Evolutionary conservation across 35 echinoderm and acorn worm species (phyloP).

Genomic region (Ophiothrix spiculata): DNA sequence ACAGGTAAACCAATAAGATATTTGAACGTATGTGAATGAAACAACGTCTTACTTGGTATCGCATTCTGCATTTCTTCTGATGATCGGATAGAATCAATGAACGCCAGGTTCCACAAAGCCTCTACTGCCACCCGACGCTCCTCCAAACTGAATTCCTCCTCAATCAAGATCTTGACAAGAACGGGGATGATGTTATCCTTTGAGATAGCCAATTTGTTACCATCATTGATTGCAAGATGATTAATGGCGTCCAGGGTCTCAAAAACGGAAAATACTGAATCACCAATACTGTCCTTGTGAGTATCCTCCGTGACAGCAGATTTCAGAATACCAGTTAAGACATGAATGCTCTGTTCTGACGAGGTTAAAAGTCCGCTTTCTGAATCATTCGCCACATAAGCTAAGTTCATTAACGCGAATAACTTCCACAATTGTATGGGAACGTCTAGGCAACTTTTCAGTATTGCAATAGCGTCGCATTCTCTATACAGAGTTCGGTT

Average conservation of each 20-base stretch:
- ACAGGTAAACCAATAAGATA: no score
- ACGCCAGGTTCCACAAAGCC: background rate
- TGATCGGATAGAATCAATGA: background rate
- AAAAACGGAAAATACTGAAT: background rate
- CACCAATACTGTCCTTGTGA: background rate
- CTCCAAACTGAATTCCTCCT: background rate
- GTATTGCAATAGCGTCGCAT: background rate
- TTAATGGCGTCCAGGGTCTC: background rate
- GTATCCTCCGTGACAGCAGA: background rate
- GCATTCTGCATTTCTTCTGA: background rate
- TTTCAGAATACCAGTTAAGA: background rate
- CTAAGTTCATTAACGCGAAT: background rate
- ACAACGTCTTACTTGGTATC: background rate
- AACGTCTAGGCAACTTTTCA: background rate
- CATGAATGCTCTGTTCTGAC: background rate
- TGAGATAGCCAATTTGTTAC: background rate
- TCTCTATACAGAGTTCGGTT: background rate
- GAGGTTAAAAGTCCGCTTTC: background rate
- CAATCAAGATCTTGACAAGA: background rate
- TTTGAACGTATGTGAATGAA: no score
- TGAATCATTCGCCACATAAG: background rate
- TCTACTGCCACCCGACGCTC: background rate
- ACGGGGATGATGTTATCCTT: background rate
- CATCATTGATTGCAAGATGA: background rate
- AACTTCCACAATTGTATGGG: background rate